Conservation (phyloP, 2,888 invertebrate genomes). For the Netelia melanura region DNA sequence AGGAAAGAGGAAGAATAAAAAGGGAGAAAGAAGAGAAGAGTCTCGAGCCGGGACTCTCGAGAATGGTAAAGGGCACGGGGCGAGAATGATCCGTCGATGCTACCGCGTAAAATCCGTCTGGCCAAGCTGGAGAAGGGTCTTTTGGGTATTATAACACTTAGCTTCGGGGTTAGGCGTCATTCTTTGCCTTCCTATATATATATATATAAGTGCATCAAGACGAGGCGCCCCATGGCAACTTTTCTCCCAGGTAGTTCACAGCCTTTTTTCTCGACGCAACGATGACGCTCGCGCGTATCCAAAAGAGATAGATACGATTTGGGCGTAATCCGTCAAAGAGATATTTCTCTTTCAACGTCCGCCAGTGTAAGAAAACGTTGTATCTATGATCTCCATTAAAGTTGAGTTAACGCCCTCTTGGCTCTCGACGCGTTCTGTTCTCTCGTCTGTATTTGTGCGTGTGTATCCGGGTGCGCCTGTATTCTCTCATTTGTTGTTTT, state of each 20-base stretch:
- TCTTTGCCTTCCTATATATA: slow-evolving; percentile 47
- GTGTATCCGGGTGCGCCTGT: slow-evolving; percentile 18
- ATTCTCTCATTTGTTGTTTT: slow-evolving; percentile 40
- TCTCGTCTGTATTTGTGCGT: slow-evolving; percentile 49
- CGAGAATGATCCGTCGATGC: slow-evolving; percentile 59
- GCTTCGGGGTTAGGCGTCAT: slow-evolving; percentile 72
- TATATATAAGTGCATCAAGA: slow-evolving; percentile 17
- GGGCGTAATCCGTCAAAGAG: slow-evolving; percentile 84
- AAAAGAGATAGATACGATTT: slow-evolving; percentile 81
- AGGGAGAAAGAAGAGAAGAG: slow-evolving; percentile 44
- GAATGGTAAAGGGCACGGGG: slow-evolving; percentile 48
- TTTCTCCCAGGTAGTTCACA: slow-evolving; percentile 66
- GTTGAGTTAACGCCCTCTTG: slow-evolving; percentile 84
- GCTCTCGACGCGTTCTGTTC: slow-evolving; percentile 68
- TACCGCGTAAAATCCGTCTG: slow-evolving; percentile 53
- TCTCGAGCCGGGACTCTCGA: slow-evolving; percentile 38
- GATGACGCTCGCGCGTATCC: slow-evolving; percentile 31
- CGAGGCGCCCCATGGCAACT: slow-evolving; percentile 30
- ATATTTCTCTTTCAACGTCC: slow-evolving; percentile 80
- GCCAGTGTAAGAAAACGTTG: slow-evolving; percentile 74
- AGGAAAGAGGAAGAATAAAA: slow-evolving; percentile 3
- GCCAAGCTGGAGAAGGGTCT: slow-evolving; percentile 33
- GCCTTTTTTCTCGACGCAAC: slow-evolving; percentile 44
- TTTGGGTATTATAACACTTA: slow-evolving; percentile 79
- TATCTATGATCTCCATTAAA: slow-evolving; percentile 85